Evolutionary conservation across 2,113 vertebrate genomes (phyloP), one percentile per base, ranked within the genome.

Genomic region (Edolisoma coerulescens): DNA sequence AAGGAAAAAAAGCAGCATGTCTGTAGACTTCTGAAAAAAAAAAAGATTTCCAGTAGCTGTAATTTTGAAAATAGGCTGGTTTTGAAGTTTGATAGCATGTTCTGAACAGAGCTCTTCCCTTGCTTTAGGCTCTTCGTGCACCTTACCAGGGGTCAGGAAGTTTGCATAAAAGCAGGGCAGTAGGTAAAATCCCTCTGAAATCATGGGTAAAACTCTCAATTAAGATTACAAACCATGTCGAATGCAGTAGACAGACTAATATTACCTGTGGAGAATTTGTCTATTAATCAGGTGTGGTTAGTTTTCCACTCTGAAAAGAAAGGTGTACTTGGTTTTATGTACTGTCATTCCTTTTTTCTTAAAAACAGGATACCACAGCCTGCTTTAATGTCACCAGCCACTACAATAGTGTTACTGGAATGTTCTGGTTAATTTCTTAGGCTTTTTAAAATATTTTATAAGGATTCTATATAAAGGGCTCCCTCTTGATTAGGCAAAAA

Each of bases 161-260:
- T 67, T 86, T 84, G 30, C 52, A 60, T 73, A 80, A 94, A 86
- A 90, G 54, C 68, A 63, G 54, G 63, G 41, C 42, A 80, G 70
- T 44, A 74, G 47, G 68, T 84, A 90, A 96, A 88, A 92, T 69
- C 68, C 42, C 75, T 83, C 87, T 91, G 76, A 88, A 95, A 91
- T 86, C 50, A 52, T 0, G 4, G 42, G 37, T 77, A 75, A 84
- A 85, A 64, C 52, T 93, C 50, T 59, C 85, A 88, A n/a, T 93
- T 91, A 90, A 85, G 56, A 91, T 90, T 89, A 86, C 60, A 84
- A 93, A 85, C 35, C 52, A 30, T 59, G 47, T 74, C 13, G 0
- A 95, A 94, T 81, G 76, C 39, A 75, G 75, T 3, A 90, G 91
- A 69, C 59, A 94, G 80, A 53, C 47, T 74, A 84, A 84, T 57